phyloP scores from a whole-genome alignment of 2,113 vertebrate species.

The Picathartes gymnocephalus region DNA sequence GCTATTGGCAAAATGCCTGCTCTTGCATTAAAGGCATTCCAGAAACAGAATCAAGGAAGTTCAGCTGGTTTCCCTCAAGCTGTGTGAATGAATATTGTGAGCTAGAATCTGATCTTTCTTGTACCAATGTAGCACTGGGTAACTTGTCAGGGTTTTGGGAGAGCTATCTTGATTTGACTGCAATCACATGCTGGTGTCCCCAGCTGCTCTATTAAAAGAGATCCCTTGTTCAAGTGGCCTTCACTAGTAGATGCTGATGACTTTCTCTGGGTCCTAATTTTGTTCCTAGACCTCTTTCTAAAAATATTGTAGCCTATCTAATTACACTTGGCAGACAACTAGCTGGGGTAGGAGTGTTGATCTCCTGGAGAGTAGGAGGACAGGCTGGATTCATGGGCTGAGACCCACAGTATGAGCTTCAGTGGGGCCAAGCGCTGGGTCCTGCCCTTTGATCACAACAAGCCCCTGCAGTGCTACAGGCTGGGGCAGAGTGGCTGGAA shows the following conservation, averaged over 20 bases:
- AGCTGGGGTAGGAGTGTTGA: not conserved
- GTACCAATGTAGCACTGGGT: not conserved
- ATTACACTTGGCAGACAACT: not conserved
- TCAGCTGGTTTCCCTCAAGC: not conserved
- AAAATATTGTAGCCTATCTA: not conserved
- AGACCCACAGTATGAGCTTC: not conserved
- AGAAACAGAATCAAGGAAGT: constrained; percentile 1
- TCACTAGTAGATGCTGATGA: not conserved
- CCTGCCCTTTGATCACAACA: not conserved
- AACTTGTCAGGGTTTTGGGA: not conserved
- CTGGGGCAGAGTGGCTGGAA: not conserved
- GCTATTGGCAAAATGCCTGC: not conserved
- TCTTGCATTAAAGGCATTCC: constrained; percentile 1
- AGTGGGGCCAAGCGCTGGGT: not conserved
- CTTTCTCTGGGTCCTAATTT: not conserved
- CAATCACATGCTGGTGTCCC: not conserved
- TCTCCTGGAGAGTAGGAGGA: not conserved
- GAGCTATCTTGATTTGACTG: not conserved
- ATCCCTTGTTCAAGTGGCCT: not conserved
- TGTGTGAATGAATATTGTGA: not conserved
- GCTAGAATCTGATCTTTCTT: not conserved
- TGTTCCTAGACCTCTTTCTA: not conserved
- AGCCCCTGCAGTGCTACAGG: rapidly evolving
- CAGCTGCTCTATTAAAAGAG: not conserved
- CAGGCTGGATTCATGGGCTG: not conserved